Evolutionary conservation across 2,888 invertebrate genomes (phyloP).

Genomic region (Chaitophorus viminalis): DNA sequence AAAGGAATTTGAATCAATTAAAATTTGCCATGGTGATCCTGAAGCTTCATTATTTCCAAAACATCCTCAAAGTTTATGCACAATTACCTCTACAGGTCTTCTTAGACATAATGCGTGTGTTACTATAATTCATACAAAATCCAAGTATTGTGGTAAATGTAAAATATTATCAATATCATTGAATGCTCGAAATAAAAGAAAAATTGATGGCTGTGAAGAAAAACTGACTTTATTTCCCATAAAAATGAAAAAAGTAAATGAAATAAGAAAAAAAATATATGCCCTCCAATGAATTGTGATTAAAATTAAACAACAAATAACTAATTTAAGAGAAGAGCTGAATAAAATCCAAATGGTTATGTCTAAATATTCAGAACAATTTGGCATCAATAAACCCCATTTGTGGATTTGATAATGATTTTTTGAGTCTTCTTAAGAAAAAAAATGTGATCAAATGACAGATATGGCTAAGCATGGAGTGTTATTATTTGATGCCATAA

Average conservation of each 20-base stretch:
- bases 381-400: background rate
- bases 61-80: no score
- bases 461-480: background rate
- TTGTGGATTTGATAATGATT: constrained; percentile 18
- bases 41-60: no score
- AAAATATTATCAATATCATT: background rate
- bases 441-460: background rate
- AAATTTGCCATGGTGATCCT: no score
- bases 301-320: background rate
- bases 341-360: no score
- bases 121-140: background rate
- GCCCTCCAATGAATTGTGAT: background rate
- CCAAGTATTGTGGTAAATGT: background rate
- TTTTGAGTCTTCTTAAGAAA: background rate
- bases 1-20: no score
- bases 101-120: no score
- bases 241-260: background rate
- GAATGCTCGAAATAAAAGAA: background rate
- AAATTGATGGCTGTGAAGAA: background rate
- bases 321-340: background rate
- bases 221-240: background rate
- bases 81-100: no score
- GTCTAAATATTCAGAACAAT: background rate
- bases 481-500: background rate
- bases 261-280: background rate